Evolutionary conservation across 64 coral and sea anemone genomes (phyloP), one percentile per base, ranked within the genome.

Genomic region (Exaiptasia diaphana): DNA sequence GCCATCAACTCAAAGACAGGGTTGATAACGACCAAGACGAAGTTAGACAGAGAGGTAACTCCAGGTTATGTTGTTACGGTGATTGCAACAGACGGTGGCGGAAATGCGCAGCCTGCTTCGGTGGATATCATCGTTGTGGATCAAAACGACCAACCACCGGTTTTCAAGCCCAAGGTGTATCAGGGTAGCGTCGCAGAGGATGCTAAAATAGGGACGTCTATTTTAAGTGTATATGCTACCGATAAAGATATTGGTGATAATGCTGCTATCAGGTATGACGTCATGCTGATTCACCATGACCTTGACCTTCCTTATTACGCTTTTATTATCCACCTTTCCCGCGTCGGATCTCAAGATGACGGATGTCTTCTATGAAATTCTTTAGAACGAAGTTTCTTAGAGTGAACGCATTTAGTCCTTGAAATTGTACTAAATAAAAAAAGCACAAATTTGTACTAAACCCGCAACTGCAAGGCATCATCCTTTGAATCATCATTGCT

Each of bases 81-180:
- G 33, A 65, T 63, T 5, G 91, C 86, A 10, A 55, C 77, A 20
- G 91, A 94, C 30, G 91, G 91, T 0, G 91, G 85, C 1, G 60
- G 87, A n/a, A 68, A 62, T 1, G 85, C 39, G 18, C 26, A 68
- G 3, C 17, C 37, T 4, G 64, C 73, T 4, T 53, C 48, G 0
- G 31, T 87, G 28, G 25, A 18, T 22, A 49, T 87, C 17, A 35
- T 2, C 2, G 64, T 87, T 25, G 84, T 87, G 20, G 84, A 87
- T 67, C 84, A 87, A 22, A 87, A 87, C 54, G 84, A 87, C 18
- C 42, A 69, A n/a, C 73, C 44, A 6, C 84, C 84, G 0, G 32
- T 68, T 2, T 87, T 87, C 68, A n/a, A 29, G 4, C 4, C 74
- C 48, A 50, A 32, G 57, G 3, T 0, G 0, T 87, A 87, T 33